phyloP scores from a whole-genome alignment of 2,113 vertebrate species.

The Gnathonemus echidnorhynchus region DNA sequence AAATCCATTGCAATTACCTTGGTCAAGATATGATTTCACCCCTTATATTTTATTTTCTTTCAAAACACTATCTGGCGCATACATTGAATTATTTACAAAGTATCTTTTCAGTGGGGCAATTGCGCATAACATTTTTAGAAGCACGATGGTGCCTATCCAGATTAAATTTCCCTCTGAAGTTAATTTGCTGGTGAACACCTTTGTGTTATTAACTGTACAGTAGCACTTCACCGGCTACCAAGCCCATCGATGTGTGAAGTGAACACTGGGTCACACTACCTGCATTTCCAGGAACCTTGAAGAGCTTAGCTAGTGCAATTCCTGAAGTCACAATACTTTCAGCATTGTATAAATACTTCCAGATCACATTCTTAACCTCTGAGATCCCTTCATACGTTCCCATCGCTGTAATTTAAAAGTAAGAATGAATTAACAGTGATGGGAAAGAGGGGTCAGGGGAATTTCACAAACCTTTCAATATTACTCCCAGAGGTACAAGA shows the following conservation, averaged over 20 bases:
- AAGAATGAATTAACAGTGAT: conserved; percentile 10
- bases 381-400: not conserved
- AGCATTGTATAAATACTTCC: not conserved
- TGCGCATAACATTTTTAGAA: not conserved
- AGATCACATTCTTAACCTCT: not conserved
- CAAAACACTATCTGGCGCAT: not conserved
- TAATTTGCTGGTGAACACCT: not conserved
- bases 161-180: not conserved
- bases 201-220: not conserved
- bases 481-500: not conserved
- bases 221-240: not conserved
- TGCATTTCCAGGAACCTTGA: not conserved
- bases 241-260: not conserved
- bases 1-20: not conserved
- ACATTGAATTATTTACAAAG: not conserved
- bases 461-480: not conserved
- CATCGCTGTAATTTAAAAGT: conserved; percentile 12
- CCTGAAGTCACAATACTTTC: not conserved
- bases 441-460: not conserved
- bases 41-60: not conserved
- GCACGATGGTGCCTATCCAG: not conserved
- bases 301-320: not conserved
- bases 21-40: not conserved
- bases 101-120: not conserved
- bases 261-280: not conserved